Evolutionary conservation across 2,113 vertebrate genomes (phyloP), one percentile per base, ranked within the genome.

Genomic region (Pelodiscus sinensis): DNA sequence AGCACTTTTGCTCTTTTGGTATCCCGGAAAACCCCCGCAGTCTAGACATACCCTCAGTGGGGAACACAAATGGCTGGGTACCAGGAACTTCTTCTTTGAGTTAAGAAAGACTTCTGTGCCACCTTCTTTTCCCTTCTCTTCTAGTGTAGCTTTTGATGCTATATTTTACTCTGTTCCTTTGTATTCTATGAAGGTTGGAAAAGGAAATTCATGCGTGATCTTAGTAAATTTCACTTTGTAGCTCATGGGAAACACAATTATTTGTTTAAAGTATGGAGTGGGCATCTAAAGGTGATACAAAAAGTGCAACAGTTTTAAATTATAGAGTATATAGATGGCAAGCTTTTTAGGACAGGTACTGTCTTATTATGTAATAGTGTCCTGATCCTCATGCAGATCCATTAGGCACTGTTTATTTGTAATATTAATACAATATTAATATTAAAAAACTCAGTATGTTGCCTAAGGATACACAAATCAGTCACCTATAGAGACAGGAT

Each of bases 391-490:
- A 21, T 50, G 15, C 18, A 80, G 29, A 21, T n/a, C 31, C 29
- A 9, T n/a, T 31, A n/a, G 52, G 54, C 27, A 22, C 31, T 56
- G 21, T 55, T 79, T 11, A 75, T 44, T 44, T 44, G 44, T 44
- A 44, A 44, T 44, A 44, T 44, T 44, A 44, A 44, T 44, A 44
- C n/a, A n/a, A n/a, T n/a, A n/a, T n/a, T n/a, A n/a, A n/a, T n/a
- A n/a, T n/a, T 44, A 6, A 44, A 44, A 44, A 44, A 44, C 7
- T 44, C 65, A 27, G 25, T 85, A 0, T 91, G 93, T 92, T 84
- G 82, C 24, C 27, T 71, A 71, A 85, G 84, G 94, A 91, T 90
- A 84, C 90, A 92, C 87, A 90, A 25, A 31, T 91, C 82, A 92
- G 87, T 92, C 77, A 86, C 87, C 10, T 82, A 44, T 27, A 90